Base-by-base conservation (phyloP, 2,888 invertebrate species). In the Ferdinandea cuprea region DNA sequence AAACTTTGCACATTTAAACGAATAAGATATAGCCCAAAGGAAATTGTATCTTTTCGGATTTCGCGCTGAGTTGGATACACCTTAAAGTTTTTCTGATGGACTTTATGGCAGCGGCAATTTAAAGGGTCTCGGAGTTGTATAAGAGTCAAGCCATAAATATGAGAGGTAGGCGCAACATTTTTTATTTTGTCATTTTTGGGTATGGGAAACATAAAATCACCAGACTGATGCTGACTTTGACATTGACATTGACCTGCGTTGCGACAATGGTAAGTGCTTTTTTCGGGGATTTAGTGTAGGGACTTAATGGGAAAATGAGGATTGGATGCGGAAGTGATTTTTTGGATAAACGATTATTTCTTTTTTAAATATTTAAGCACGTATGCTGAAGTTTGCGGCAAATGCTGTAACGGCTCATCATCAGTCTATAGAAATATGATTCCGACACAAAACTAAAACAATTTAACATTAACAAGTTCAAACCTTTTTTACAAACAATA, bases 191-290 rank as follows among this genome's bases (percentile, higher is more conserved):
- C 13, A 6, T 42, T 15, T 17, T 46, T 37, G 19, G 17, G 19
- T 40, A 8, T 40, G 40, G 32, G 21, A 28, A 21, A 17, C 61
- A 52, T 72, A 35, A 72, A 61, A 42, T 42, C 32, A n/a, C 25
- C 71, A 72, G 71, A 72, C 61, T 52, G 71, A 50, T 72, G 52
- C 21, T 72, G 72, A 61, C 72, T 61, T 72, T 72, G 72, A 63
- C 72, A 72, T 72, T 72, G 72, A 72, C 69, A 71, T 71, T 71
- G 69, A 71, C 63, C 72, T 63, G 72, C 44, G 59, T 7, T 59
- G 19, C 15, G 9, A 8, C 40, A 4, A 50, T 17, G 30, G 21
- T 21, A 58, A 9, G 28, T 44, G 48, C 11, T 61, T 13, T 48
- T 48, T 63, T n/a, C n/a, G 40, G 9, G 37, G 11, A 35, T 50